A percentile compares a stretch with the other conserved stretches of the same genome.
phyloP scores from a whole-genome alignment of 2,113 vertebrate species.

The Kryptolebias marmoratus region DNA sequence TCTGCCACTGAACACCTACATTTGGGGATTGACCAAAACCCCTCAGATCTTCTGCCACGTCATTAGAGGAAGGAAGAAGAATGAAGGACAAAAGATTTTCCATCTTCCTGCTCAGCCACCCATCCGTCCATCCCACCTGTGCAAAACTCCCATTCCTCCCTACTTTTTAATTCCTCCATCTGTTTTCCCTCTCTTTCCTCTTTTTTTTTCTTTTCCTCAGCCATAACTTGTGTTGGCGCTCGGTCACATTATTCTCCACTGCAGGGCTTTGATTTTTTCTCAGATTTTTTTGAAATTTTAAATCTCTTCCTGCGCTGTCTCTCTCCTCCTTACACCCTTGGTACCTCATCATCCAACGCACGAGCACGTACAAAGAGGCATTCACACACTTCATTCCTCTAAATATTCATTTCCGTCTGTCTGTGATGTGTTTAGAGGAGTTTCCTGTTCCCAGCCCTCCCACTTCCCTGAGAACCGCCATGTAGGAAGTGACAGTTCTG shows the following conservation, averaged over 20 bases:
- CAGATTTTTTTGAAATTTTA: neutral
- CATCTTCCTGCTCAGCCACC: conserved; percentile 58
- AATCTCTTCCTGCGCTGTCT: conserved; percentile 35
- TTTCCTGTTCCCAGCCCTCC: conserved; percentile 76
- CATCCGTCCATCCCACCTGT: conserved; percentile 77
- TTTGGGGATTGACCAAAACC: conserved; percentile 64
- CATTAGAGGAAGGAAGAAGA: conserved; percentile 63
- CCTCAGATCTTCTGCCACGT: conserved; percentile 70
- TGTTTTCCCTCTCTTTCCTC: conserved; percentile 70
- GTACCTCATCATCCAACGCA: conserved; percentile 48
- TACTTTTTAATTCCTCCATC: conserved; percentile 71
- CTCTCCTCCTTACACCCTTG: conserved; percentile 41
- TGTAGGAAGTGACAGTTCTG: conserved; percentile 73
- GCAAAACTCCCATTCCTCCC: conserved; percentile 58
- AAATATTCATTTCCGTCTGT: conserved; percentile 77
- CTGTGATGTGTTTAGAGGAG: conserved; percentile 71
- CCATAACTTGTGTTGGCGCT: conserved; percentile 59
- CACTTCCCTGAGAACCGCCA: conserved; percentile 76
- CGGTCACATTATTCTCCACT: conserved; percentile 44
- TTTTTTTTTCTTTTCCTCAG: conserved; percentile 46
- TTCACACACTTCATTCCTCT: conserved; percentile 63
- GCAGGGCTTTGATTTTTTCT: conserved; percentile 31
- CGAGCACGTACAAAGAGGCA: conserved; percentile 2
- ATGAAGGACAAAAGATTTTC: conserved; percentile 69
- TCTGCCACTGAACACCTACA: conserved; percentile 69